Conservation (phyloP, 2,113 vertebrate genomes). For the Speoplatyrhinus poulsoni region DNA sequence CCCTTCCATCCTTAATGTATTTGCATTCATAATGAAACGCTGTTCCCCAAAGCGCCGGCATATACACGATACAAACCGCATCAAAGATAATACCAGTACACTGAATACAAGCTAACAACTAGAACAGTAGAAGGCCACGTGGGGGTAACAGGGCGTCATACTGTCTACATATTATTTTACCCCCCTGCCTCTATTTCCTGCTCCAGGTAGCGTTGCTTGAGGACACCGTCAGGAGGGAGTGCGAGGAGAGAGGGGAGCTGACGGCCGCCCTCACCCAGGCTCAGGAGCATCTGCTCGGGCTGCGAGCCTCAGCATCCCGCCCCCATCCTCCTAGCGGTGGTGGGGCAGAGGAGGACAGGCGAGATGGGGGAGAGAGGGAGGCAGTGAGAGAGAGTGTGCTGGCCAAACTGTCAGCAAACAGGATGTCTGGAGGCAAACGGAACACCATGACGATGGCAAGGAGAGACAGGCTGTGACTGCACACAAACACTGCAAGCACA, state of each 20-base stretch:
- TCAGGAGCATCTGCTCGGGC: constrained; percentile 79
- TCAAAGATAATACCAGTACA: too few relatives aligned
- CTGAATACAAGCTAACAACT: background rate
- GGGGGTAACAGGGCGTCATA: background rate
- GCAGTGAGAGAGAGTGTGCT: constrained; percentile 32
- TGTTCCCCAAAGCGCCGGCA: background rate
- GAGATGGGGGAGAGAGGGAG: constrained; percentile 13
- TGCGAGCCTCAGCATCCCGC: constrained; percentile 53
- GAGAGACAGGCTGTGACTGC: constrained; percentile 56
- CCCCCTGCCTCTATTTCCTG: background rate
- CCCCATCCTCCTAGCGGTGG: constrained; percentile 23
- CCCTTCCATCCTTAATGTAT: background rate
- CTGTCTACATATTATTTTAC: background rate
- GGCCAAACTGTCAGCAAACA: constrained; percentile 53
- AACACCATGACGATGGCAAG: constrained; percentile 49
- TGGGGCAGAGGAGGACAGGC: constrained; percentile 7
- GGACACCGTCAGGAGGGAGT: constrained; percentile 88
- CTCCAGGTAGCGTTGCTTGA: constrained; percentile 83
- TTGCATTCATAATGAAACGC: background rate
- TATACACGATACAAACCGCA: background rate
- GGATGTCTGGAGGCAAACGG: constrained; percentile 50
- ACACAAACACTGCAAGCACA: constrained; percentile 5
- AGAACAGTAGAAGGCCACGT: background rate
- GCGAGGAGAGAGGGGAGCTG: constrained; percentile 88
- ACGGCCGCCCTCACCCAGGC: constrained; percentile 82